Percentiles rank a stretch among this genome's conserved stretches.
phyloP scores from a whole-genome alignment of 2,888 invertebrate species.

The Acholoe squamosa region DNA sequence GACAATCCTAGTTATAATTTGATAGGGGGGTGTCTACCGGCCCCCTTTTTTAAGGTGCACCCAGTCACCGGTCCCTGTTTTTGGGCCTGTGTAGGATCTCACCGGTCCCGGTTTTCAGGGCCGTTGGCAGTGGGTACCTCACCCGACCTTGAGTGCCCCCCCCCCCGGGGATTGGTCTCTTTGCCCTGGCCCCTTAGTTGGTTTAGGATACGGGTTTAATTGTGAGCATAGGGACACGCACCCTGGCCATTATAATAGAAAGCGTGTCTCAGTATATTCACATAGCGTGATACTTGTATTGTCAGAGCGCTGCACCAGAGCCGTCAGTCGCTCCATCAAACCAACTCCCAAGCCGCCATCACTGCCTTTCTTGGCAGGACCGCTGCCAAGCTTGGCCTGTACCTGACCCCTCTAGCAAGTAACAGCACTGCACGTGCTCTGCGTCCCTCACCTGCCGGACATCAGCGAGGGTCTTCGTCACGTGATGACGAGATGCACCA shows the following conservation, averaged over 20 bases:
- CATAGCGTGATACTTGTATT: background rate
- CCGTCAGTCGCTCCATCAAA: slow-evolving; percentile 8
- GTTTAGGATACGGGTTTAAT: slow-evolving; percentile 17
- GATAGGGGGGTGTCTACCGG: too few species aligned
- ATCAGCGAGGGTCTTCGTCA: background rate
- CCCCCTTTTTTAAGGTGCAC: too few species aligned
- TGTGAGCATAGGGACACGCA: background rate
- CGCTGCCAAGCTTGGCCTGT: background rate
- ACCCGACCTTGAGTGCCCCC: too few species aligned
- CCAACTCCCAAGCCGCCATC: background rate
- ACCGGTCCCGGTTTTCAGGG: too few species aligned
- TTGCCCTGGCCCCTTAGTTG: too few species aligned
- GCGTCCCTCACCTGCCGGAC: background rate
- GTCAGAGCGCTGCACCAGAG: background rate
- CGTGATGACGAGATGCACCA: background rate
- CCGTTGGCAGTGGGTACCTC: too few species aligned
- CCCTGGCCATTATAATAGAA: background rate
- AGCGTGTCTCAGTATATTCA: background rate
- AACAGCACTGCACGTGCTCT: background rate
- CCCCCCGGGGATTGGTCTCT: too few species aligned
- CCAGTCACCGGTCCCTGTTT: too few species aligned
- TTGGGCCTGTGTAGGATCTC: too few species aligned
- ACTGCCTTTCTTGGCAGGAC: slow-evolving; percentile 12
- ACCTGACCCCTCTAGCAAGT: background rate
- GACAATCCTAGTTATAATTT: too few species aligned